Base-by-base conservation (phyloP, 2,888 invertebrate genomes). In the Limnephilus rhombicus region DNA sequence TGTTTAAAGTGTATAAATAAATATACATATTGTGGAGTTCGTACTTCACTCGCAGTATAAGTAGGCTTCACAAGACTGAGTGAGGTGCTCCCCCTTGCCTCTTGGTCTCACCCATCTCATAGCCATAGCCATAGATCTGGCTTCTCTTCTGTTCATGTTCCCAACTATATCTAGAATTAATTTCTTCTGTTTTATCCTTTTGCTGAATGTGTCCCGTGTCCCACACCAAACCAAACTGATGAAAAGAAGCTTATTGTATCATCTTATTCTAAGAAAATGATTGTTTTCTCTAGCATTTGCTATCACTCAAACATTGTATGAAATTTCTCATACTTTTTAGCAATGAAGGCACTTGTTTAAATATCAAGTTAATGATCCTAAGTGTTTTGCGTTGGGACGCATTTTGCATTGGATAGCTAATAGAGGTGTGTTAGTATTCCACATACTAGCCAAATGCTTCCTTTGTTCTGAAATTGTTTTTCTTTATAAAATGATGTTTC, bases 1-100 rank as follows among this genome's bases (percentile, higher is more conserved):
- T 91, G 92, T 92, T 92, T 87, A 82, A 92, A 90, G 82, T 92
- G 92, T 92, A 92, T 90, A 92, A 90, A 91, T 91, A 87, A 41
- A 91, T 53, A 87, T 91, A 91, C 85, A 90, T 92, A 89, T 89
- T 86, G 90, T 85, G 85, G 82, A 92, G 86, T 81, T 81, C 88
- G 41, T 49, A 85, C 89, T 89, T 53, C 85, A 68, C 34, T 89
- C 85, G 83, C 81, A 68, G 89, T 37, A 53, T 53, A 29, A 45
- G 37, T 86, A 37, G 86, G 88, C 49, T 82, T 53, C 91, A 49
- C 80, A 86, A 91, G 86, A 91, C 87, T 86, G 86, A 91, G 91
- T 81, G 86, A 80, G 86, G 91, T 49, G 85, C 45, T 45, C 83
- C 68, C n/a, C 68, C 68, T 68, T 68, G 68, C 68, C 53, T 18